These are phyloP conservation scores for Triplophysa tibetana DNA, from an alignment of 2,113 vertebrate genomes.

Conservation along the genomic window DNA sequence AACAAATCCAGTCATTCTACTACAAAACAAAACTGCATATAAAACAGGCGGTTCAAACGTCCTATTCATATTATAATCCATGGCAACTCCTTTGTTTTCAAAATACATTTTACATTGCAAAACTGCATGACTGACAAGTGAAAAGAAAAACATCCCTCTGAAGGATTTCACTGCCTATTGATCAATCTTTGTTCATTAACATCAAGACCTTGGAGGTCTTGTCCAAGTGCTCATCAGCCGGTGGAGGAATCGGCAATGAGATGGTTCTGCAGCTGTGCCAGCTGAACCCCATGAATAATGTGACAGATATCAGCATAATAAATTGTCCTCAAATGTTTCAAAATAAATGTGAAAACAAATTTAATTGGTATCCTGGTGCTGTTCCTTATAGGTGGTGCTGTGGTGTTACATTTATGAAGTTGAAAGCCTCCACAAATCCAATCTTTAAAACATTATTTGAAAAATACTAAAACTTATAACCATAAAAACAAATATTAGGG, in stretches of 20 bases:
- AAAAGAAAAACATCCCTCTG: background rate
- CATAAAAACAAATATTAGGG: too few species aligned
- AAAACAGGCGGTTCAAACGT: background rate
- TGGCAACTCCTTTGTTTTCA: background rate
- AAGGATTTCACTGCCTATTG: constrained; percentile 15
- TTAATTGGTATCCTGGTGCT: constrained; percentile 28
- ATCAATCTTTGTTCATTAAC: constrained; percentile 43
- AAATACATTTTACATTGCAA: background rate
- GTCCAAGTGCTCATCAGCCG: constrained; percentile 23
- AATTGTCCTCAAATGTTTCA: constrained; percentile 10
- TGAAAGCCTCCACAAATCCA: too few species aligned
- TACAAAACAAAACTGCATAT: background rate
- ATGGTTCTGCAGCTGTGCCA: constrained; percentile 37
- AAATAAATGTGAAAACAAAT: constrained; percentile 20
- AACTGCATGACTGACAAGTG: background rate
- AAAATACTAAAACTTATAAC: too few species aligned
- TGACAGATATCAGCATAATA: constrained; percentile 44
- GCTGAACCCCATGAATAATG: constrained; percentile 36
- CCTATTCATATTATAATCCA: constrained; percentile 16
- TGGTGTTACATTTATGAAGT: too few species aligned
- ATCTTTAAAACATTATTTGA: too few species aligned
- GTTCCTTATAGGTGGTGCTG: too few species aligned
- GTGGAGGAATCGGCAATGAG: constrained; percentile 24
- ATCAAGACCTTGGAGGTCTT: background rate
- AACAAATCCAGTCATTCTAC: background rate